Evolutionary conservation across 2,797 vertebrate species (phyloP), one percentile per base, ranked within the genome.

Genomic region (Acanthurus tractus): DNA sequence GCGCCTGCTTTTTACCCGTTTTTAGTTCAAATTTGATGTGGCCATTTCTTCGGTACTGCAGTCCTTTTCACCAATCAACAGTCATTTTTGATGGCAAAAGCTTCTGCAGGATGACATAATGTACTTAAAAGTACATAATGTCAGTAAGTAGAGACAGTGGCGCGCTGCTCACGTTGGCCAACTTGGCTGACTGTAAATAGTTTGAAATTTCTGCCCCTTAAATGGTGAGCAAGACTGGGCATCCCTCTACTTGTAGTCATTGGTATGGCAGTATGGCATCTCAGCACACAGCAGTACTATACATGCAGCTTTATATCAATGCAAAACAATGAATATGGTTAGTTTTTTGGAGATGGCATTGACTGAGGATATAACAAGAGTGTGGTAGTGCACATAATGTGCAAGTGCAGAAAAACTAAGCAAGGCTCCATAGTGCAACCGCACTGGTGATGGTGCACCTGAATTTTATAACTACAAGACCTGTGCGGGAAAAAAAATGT

Each of bases 1-100:
- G 13, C 59, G 42, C 17, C 49, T 57, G 45, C 59, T 67, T 70
- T 70, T 65, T 65, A 34, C 17, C 25, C 17, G 11, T 4, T 68
- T 78, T 46, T 3, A n/a, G 45, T 29, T 59, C 12, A 34, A 59
- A 5, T 79, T 67, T 64, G n/a, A 79, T 67, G 57, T 78, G 22
- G 13, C 53, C 36, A 53, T 3, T 76, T 63, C 11, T 15, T 38
- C 42, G 20, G n/a, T 54, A 29, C 53, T 29, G 44, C 6, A 25
- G 56, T 64, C 57, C 14, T 34, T 63, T 56, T 76, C 58, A 42
- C 36, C 62, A 49, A 52, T 64, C 25, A 42, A 29, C 29, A 69
- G 4, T 63, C 23, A 45, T 73, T 53, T 44, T 45, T 62, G 4
- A 46, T 22, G 18, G 40, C 4, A 57, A 54, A 70, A 22, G 36